These are phyloP conservation scores for Idaea aversata DNA, from an alignment of 2,888 invertebrate species.

Conservation along the genomic window DNA sequence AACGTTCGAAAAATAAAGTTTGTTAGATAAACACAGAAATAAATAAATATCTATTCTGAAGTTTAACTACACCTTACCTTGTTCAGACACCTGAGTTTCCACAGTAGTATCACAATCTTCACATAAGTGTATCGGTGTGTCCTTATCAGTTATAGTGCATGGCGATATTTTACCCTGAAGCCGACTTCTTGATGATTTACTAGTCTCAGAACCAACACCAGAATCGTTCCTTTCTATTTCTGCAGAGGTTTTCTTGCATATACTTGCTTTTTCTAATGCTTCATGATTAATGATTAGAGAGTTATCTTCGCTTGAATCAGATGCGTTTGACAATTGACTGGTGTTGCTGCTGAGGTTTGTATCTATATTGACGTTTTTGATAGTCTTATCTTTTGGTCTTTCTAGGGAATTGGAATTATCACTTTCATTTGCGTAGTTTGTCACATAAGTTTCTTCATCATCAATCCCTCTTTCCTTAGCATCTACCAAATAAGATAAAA, in stretches of 20 bases:
- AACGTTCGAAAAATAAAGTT: not conserved
- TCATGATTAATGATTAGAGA: slow-evolving; percentile 83
- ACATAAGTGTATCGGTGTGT: slow-evolving; percentile 84
- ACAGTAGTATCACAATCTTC: slow-evolving; percentile 93
- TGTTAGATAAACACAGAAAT: not conserved
- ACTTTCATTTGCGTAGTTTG: slow-evolving; percentile 78
- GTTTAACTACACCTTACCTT: slow-evolving; percentile 55
- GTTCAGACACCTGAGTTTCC: slow-evolving; percentile 87
- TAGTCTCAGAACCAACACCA: slow-evolving; percentile 95
- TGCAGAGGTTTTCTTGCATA: slow-evolving; percentile 81
- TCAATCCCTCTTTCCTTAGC: slow-evolving; percentile 88
- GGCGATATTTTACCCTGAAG: slow-evolving; percentile 81
- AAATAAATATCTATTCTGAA: not conserved
- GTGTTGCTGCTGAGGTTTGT: slow-evolving; percentile 83
- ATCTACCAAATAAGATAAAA: slow-evolving; percentile 93
- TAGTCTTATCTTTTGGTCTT: slow-evolving; percentile 79
- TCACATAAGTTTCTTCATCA: slow-evolving; percentile 86
- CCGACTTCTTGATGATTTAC: slow-evolving; percentile 90
- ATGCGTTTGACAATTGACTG: slow-evolving; percentile 89
- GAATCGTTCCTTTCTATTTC: slow-evolving; percentile 96
- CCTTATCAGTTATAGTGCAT: slow-evolving; percentile 75
- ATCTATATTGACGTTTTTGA: slow-evolving; percentile 57
- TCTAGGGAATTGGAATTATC: slow-evolving; percentile 76
- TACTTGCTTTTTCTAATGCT: slow-evolving; percentile 75
- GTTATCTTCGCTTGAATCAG: slow-evolving; percentile 92